Conservation (phyloP, 2,797 vertebrate genomes). For the Catamblyrhynchus diadema region DNA sequence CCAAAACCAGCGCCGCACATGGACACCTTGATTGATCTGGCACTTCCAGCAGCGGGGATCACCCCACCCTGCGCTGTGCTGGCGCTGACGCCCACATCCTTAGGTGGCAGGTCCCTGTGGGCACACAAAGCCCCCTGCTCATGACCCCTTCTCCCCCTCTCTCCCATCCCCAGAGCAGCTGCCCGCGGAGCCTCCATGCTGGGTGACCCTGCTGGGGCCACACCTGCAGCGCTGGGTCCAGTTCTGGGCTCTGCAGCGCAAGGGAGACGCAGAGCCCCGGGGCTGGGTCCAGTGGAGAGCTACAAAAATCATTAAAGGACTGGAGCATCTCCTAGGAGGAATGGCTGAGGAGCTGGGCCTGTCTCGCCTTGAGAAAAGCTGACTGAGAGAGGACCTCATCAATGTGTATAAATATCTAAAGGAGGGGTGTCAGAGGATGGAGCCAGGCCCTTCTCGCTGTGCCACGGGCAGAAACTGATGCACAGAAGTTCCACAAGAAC, state of each 20-base stretch:
- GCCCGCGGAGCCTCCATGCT: accelerated
- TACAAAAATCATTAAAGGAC: neutral
- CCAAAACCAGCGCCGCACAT: accelerated
- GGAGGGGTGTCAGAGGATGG: neutral
- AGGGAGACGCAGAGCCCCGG: no score
- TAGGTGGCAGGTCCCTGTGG: neutral
- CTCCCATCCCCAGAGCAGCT: neutral
- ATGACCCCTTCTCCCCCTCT: accelerated
- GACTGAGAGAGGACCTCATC: neutral
- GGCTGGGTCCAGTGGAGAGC: no score
- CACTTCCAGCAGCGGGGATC: neutral
- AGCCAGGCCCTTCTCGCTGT: neutral
- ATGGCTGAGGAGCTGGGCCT: neutral
- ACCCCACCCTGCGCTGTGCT: neutral
- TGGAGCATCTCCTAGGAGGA: neutral
- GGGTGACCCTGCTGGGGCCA: neutral
- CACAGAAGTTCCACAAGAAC: neutral
- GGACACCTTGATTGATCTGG: accelerated
- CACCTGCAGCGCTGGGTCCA: neutral
- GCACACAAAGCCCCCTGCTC: neutral
- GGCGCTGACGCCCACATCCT: neutral
- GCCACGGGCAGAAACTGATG: neutral
- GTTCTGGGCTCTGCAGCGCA: neutral
- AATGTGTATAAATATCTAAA: no score
- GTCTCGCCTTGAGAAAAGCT: neutral